Percentiles rank a stretch among this genome's conserved stretches.
phyloP scores from a whole-genome alignment of 2,797 vertebrate species.

The Gambusia yucatana region DNA sequence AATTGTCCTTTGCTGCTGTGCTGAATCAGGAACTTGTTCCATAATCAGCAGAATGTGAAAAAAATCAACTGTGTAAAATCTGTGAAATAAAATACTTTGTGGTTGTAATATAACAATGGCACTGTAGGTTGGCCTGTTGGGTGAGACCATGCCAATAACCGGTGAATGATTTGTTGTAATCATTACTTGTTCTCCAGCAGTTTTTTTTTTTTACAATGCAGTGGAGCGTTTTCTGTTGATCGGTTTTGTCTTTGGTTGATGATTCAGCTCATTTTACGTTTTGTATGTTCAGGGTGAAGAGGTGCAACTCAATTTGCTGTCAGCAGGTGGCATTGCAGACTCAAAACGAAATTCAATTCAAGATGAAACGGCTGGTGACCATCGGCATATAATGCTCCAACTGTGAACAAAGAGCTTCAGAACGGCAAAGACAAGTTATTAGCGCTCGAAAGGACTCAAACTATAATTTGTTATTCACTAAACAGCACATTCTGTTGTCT shows the following conservation, averaged over 20 bases:
- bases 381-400: neutral
- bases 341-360: neutral
- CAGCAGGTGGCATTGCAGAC: constrained; percentile 8
- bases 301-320: too few relatives aligned
- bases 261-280: neutral
- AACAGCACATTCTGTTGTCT: neutral
- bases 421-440: neutral
- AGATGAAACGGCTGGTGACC: neutral
- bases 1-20: neutral
- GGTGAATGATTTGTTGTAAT: neutral
- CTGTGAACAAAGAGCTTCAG: neutral
- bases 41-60: neutral
- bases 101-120: neutral
- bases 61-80: neutral
- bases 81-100: neutral
- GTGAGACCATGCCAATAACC: neutral
- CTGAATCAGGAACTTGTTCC: neutral
- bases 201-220: neutral
- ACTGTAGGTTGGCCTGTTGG: neutral
- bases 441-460: neutral
- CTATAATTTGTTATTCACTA: neutral
- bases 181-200: neutral
- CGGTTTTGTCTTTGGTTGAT: neutral
- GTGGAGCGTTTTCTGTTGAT: neutral
- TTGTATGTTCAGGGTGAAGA: neutral